Evolutionary conservation across 2,113 vertebrate genomes (phyloP).

Genomic region (Amphiprion percula): DNA sequence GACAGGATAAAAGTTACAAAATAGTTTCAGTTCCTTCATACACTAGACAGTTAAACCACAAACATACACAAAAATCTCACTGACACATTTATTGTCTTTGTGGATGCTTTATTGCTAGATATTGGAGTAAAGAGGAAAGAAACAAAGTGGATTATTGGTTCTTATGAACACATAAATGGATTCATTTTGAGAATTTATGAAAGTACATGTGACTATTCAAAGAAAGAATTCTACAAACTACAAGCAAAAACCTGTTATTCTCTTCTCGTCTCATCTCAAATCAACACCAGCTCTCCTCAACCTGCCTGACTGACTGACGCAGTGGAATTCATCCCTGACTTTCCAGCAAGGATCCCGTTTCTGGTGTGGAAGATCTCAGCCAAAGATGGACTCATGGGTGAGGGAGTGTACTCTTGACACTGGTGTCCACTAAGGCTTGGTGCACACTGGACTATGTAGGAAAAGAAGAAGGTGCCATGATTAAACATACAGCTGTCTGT

Average conservation of each 20-base stretch:
- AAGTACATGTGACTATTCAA: no score
- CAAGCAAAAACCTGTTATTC: background rate
- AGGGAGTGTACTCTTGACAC: slow-evolving; percentile 78
- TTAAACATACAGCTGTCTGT: slow-evolving; percentile 54
- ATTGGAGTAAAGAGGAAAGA: background rate
- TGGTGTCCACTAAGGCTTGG: slow-evolving; percentile 71
- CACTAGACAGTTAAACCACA: no score
- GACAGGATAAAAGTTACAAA: no score
- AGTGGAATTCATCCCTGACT: background rate
- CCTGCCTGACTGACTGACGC: background rate
- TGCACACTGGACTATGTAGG: slow-evolving; percentile 66
- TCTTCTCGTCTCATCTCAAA: background rate
- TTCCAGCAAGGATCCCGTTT: slow-evolving; percentile 66
- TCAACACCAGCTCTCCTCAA: background rate
- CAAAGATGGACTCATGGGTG: slow-evolving; percentile 53
- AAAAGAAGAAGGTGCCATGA: slow-evolving; percentile 77
- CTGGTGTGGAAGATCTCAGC: slow-evolving; percentile 64
- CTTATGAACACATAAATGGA: no score
- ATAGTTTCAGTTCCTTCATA: no score
- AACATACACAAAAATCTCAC: background rate
- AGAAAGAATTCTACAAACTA: no score
- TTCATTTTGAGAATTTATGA: no score
- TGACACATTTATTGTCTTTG: slow-evolving; percentile 33
- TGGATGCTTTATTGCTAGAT: slow-evolving; percentile 50
- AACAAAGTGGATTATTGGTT: slow-evolving; percentile 4